phyloP scores from a whole-genome alignment of 2,797 vertebrate genomes.

The Myripristis jacobus region DNA sequence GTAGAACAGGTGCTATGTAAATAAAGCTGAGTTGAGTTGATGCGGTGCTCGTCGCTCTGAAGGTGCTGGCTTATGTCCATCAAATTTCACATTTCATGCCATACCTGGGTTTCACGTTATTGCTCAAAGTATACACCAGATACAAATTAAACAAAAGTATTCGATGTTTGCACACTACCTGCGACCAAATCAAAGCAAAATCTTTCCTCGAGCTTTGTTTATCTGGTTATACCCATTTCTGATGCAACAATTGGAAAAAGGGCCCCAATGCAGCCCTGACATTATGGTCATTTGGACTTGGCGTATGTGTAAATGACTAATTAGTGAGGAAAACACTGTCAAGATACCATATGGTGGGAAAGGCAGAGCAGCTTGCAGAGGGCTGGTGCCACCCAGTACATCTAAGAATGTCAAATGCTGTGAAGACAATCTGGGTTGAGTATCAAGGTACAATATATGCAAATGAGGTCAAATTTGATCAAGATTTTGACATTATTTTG shows the following conservation, averaged over 20 bases:
- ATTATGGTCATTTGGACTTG: constrained; percentile 84
- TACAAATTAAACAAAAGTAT: neutral
- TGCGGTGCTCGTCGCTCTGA: constrained; percentile 8
- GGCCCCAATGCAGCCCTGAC: constrained; percentile 72
- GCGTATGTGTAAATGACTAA: constrained; percentile 87
- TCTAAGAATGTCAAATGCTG: constrained; percentile 77
- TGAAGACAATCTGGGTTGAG: constrained; percentile 78
- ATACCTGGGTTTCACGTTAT: constrained; percentile 36
- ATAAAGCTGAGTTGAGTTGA: too few species aligned
- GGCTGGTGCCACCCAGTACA: constrained; percentile 78
- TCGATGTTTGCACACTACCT: constrained; percentile 25
- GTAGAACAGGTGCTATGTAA: too few species aligned
- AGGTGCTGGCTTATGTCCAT: constrained; percentile 50
- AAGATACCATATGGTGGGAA: constrained; percentile 85
- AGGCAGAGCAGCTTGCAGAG: constrained; percentile 84
- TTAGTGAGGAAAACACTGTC: constrained; percentile 87
- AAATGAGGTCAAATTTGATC: constrained; percentile 82
- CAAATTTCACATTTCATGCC: constrained; percentile 17
- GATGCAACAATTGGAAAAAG: constrained; percentile 67
- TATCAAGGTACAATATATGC: constrained; percentile 79
- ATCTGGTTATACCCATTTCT: constrained; percentile 59
- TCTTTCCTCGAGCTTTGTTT: constrained; percentile 43
- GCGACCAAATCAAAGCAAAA: constrained; percentile 28
- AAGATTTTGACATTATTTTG: constrained; percentile 65
- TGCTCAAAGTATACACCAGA: neutral